These are phyloP conservation scores for Morone saxatilis DNA, from an alignment of 2,113 vertebrate species.

Conservation along the genomic window DNA sequence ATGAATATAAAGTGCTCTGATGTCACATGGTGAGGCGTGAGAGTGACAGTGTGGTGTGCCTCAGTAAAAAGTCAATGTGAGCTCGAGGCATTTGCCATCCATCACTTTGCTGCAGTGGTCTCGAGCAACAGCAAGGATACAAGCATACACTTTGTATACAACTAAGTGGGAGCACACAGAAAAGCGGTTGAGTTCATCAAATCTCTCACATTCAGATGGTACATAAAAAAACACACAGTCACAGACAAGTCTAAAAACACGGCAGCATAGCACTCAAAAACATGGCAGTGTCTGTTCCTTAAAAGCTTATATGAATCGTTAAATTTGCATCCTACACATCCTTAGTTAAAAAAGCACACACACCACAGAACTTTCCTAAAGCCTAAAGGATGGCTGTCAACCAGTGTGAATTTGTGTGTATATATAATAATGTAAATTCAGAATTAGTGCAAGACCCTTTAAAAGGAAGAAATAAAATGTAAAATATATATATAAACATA, in stretches of 20 bases:
- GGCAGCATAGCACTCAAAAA: not conserved
- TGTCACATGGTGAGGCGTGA: constrained; percentile 51
- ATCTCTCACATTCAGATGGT: not conserved
- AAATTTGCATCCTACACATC: not conserved
- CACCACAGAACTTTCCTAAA: no score
- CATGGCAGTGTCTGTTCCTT: not conserved
- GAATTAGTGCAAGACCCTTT: no score
- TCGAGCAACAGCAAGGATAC: constrained; percentile 8
- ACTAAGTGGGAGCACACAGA: not conserved
- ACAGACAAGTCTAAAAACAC: not conserved
- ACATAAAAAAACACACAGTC: not conserved
- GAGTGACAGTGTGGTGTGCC: constrained; percentile 58
- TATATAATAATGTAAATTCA: no score
- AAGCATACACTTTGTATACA: not conserved
- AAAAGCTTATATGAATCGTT: not conserved
- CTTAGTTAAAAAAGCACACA: no score
- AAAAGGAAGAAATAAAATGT: no score
- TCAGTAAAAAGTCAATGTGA: constrained; percentile 57
- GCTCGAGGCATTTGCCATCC: constrained; percentile 52
- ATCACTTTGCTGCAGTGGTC: constrained; percentile 34
- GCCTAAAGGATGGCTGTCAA: no score
- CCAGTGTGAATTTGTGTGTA: no score
- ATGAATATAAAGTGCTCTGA: constrained; percentile 44
- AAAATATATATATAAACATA: no score
- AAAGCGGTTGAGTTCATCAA: not conserved